A percentile compares a stretch with the other conserved stretches of the same genome.
phyloP scores from a whole-genome alignment of 2,888 invertebrate species.

The Spicauda simplicius region DNA sequence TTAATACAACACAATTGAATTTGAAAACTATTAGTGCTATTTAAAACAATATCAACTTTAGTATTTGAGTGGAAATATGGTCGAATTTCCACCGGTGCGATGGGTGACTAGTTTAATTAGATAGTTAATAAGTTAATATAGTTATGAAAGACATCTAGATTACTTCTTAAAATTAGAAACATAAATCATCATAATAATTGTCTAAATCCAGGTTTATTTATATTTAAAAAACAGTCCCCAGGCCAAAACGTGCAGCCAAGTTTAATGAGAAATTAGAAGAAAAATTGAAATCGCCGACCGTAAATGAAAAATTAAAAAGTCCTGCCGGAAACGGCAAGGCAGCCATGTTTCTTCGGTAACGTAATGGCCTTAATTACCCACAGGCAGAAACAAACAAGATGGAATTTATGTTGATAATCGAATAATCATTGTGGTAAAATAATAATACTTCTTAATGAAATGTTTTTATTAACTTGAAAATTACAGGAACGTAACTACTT shows the following conservation, averaged over 20 bases:
- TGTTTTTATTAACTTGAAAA: too few species aligned
- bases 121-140: too few species aligned
- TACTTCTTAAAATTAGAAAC: conserved; percentile 33
- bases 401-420: conserved; percentile 53
- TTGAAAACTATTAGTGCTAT: too few species aligned
- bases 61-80: too few species aligned
- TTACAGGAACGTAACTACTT: too few species aligned
- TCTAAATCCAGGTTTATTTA: conserved; percentile 51
- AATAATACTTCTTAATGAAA: background rate
- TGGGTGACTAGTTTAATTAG: too few species aligned
- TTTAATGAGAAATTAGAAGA: conserved; percentile 77
- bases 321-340: conserved; percentile 69
- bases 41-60: too few species aligned
- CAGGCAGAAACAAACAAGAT: conserved; percentile 60
- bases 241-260: conserved; percentile 64
- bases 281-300: conserved; percentile 71
- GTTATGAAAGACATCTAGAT: too few species aligned
- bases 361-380: conserved; percentile 69
- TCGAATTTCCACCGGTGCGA: too few species aligned
- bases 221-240: conserved; percentile 53
- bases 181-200: conserved; percentile 55
- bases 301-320: conserved; percentile 79
- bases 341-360: conserved; percentile 67
- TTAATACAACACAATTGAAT: too few species aligned
- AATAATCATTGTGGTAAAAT: conserved; percentile 38